Conservation (phyloP, 2,113 vertebrate genomes). For the Todiramphus chloris region DNA sequence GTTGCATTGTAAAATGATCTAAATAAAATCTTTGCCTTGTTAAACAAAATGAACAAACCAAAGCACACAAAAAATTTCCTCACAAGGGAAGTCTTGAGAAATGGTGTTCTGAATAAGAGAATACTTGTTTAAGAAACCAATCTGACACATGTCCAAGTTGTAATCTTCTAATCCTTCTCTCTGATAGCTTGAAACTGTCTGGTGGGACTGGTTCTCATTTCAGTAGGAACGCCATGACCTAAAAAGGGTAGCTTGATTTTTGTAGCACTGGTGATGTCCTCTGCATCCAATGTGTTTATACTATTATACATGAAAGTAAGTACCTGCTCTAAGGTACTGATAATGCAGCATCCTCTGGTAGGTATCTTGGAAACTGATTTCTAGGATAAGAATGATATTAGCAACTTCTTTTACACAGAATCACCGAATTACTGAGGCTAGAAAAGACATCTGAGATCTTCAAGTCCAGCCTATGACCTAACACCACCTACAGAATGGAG, state of each 20-base stretch:
- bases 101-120: neutral
- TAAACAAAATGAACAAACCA: neutral
- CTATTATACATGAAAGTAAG: neutral
- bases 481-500: neutral
- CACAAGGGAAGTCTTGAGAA: neutral
- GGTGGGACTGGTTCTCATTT: neutral
- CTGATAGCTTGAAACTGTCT: neutral
- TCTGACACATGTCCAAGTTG: neutral
- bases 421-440: too few relatives aligned
- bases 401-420: neutral
- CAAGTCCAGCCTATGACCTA: too few relatives aligned
- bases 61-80: neutral
- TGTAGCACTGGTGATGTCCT: neutral
- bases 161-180: neutral
- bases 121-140: neutral
- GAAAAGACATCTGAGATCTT: too few relatives aligned
- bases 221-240: neutral
- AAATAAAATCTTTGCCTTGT: neutral
- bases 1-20: neutral
- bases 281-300: neutral
- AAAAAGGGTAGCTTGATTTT: neutral
- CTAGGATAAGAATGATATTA: neutral
- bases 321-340: neutral
- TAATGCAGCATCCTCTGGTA: neutral
- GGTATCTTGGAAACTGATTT: neutral